phyloP scores from a whole-genome alignment of 2,797 vertebrate species.

The Notamacropus eugenii region DNA sequence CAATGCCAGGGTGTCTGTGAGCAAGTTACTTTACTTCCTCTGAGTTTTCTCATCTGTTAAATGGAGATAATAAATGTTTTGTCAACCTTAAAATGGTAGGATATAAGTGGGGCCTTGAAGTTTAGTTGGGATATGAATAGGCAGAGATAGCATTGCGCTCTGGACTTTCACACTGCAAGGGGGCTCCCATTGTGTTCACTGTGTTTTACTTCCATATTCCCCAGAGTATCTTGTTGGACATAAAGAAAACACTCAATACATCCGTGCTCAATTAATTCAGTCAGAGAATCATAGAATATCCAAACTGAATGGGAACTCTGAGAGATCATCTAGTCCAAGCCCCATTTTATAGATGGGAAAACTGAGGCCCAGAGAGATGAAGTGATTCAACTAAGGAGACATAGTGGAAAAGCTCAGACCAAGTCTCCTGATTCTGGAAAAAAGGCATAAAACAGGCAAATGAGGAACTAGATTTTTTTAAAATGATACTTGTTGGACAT shows the following conservation, averaged over 20 bases:
- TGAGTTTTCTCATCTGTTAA: not conserved
- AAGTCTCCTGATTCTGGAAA: not conserved
- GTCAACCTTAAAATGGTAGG: not conserved
- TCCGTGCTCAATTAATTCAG: not conserved
- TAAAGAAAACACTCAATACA: not conserved
- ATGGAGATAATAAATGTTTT: not conserved
- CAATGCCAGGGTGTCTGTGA: not conserved
- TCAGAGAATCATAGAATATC: slow-evolving; percentile 25
- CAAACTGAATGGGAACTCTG: slow-evolving; percentile 29
- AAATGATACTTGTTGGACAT: not conserved
- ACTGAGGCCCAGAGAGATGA: not conserved
- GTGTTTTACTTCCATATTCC: not conserved
- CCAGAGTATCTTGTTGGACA: not conserved
- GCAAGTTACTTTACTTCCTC: not conserved
- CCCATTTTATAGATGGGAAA: not conserved
- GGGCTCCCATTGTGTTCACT: not conserved
- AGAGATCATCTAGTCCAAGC: not conserved
- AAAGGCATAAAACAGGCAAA: not conserved
- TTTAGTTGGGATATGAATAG: not conserved
- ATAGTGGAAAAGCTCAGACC: not conserved
- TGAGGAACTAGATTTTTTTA: not conserved
- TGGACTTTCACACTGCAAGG: not conserved
- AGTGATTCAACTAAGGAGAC: not conserved
- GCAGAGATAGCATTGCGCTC: not conserved
- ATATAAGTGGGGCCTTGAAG: not conserved